These are phyloP conservation scores for Paramuricea clavata DNA, from an alignment of 92 coral and sea anemone species.

Conservation along the genomic window DNA sequence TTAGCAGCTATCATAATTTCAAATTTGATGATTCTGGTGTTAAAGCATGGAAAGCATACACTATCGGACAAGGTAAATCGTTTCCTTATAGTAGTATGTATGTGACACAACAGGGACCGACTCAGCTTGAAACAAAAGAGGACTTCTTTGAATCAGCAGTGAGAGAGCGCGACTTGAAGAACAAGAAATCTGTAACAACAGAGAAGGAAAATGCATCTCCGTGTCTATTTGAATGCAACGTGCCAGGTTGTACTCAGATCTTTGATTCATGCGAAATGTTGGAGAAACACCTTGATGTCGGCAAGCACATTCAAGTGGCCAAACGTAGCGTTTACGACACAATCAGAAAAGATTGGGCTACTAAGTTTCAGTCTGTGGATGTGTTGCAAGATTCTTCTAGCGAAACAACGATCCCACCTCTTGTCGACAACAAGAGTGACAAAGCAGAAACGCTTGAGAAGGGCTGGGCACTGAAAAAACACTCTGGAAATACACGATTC, in stretches of 20 bases:
- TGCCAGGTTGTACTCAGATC: conserved; percentile 4
- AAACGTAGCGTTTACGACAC: conserved; percentile 55
- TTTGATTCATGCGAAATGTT: conserved; percentile 71
- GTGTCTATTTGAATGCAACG: neutral
- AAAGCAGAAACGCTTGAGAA: conserved; percentile 34
- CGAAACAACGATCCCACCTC: neutral
- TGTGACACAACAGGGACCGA: conserved; percentile 62
- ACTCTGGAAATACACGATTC: conserved; percentile 62
- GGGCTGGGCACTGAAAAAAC: conserved; percentile 77
- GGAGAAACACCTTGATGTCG: conserved; percentile 75
- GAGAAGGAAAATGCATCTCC: neutral
- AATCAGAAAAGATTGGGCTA: conserved; percentile 71
- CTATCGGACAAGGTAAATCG: conserved; percentile 74
- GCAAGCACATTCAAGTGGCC: conserved; percentile 64
- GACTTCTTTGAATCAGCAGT: conserved; percentile 30
- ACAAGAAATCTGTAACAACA: neutral
- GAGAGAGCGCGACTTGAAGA: neutral
- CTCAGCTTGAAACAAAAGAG: conserved; percentile 59
- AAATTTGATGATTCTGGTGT: conserved; percentile 69
- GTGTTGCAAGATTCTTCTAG: neutral
- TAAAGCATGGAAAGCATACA: conserved; percentile 77
- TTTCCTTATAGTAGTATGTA: conserved; percentile 66
- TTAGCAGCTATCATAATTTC: conserved; percentile 74
- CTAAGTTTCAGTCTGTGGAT: conserved; percentile 59
- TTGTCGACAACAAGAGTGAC: conserved; percentile 51